Percentiles rank a stretch among this genome's conserved stretches.
Evolutionary conservation across 2,888 invertebrate genomes (phyloP).

Genomic region (Trachelus tabidus): DNA sequence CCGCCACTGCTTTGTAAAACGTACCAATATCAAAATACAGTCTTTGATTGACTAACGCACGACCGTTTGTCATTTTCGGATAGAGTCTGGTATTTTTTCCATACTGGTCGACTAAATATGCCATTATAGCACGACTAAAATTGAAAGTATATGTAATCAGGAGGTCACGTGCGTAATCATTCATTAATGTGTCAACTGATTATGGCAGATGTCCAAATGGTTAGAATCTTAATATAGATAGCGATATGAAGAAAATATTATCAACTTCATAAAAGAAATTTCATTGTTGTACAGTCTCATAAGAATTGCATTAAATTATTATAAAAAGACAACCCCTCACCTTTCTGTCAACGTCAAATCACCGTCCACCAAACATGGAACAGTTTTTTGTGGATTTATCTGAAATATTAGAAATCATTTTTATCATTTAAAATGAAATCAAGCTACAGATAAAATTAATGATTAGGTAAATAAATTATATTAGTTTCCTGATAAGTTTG

Average conservation of each 20-base stretch:
- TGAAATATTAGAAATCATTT: slow-evolving; percentile 21
- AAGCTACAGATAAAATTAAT: not conserved
- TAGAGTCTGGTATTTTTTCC: slow-evolving; percentile 64
- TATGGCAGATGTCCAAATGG: no score
- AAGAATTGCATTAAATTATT: not conserved
- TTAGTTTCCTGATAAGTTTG: not conserved
- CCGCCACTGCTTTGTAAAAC: slow-evolving; percentile 52
- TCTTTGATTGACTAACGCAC: slow-evolving; percentile 65
- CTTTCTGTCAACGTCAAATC: slow-evolving; percentile 56
- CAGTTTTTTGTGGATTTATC: slow-evolving; percentile 53
- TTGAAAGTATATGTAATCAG: slow-evolving; percentile 10
- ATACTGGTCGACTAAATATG: slow-evolving; percentile 67
- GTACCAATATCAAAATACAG: slow-evolving; percentile 64
- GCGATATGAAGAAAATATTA: no score
- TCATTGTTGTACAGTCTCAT: no score
- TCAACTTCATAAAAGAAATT: no score
- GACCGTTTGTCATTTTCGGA: slow-evolving; percentile 60
- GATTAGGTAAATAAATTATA: not conserved
- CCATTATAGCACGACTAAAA: slow-evolving; percentile 66
- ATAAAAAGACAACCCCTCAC: slow-evolving; percentile 24
- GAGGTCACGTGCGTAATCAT: not conserved
- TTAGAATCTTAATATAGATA: no score
- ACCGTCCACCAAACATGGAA: slow-evolving; percentile 57
- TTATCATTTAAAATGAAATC: not conserved
- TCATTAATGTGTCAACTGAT: no score